Evolutionary conservation across 2,888 invertebrate genomes (phyloP).

Genomic region (Thecocarcelia acutangulata): DNA sequence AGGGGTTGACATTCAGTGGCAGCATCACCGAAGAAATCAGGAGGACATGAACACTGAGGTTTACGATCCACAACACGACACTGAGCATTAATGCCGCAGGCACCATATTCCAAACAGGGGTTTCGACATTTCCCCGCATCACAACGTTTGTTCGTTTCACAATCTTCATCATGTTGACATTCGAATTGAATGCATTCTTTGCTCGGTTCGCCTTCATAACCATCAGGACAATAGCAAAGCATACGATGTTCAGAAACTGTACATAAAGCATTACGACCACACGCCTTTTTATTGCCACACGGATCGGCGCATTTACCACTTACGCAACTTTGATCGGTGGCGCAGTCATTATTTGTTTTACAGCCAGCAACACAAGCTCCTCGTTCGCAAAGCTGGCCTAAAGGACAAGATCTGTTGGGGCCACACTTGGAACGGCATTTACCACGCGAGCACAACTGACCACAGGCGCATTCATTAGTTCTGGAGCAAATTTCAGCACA

Average conservation of each 20-base stretch:
- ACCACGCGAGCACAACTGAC: constrained; percentile 88
- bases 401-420: constrained; percentile 85
- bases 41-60: constrained; percentile 90
- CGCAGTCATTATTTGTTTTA: constrained; percentile 89
- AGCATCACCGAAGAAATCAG: constrained; percentile 88
- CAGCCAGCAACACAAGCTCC: constrained; percentile 91
- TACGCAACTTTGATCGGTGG: constrained; percentile 88
- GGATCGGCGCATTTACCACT: constrained; percentile 87
- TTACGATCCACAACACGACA: constrained; percentile 89
- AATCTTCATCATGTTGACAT: constrained; percentile 89
- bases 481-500: constrained; percentile 87
- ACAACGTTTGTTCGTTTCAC: constrained; percentile 89
- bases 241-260: constrained; percentile 90
- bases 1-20: constrained; percentile 86
- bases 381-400: constrained; percentile 89
- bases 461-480: constrained; percentile 89
- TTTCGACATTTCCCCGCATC: constrained; percentile 89
- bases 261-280: constrained; percentile 91
- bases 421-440: constrained; percentile 89
- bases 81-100: constrained; percentile 92
- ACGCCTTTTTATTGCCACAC: constrained; percentile 86
- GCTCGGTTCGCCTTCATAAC: constrained; percentile 90
- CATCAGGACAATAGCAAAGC: constrained; percentile 93
- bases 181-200: constrained; percentile 89
- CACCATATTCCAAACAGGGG: constrained; percentile 88